phyloP scores from a whole-genome alignment of 1,140 invertebrate genomes.

The Callitettix versicolor region DNA sequence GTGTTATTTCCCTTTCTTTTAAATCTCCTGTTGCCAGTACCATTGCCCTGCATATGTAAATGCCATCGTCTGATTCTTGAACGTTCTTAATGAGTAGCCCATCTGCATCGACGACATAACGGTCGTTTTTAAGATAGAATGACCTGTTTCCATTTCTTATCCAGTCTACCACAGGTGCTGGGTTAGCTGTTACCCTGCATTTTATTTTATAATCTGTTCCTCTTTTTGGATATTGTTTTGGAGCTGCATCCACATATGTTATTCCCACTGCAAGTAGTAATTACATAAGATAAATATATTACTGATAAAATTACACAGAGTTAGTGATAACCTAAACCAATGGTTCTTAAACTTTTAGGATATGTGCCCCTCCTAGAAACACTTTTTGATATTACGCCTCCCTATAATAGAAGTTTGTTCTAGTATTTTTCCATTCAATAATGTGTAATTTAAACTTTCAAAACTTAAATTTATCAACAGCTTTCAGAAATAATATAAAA shows the following conservation, averaged over 20 bases:
- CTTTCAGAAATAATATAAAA: too few relatives aligned
- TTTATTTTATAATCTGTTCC: conserved; percentile 62
- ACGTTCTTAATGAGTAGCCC: conserved; percentile 70
- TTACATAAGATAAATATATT: too few relatives aligned
- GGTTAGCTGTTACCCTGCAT: conserved; percentile 76
- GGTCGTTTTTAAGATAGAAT: conserved; percentile 46
- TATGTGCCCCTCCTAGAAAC: too few relatives aligned
- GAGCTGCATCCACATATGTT: conserved; percentile 73
- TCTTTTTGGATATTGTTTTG: conserved; percentile 69
- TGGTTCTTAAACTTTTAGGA: too few relatives aligned
- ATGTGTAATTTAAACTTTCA: too few relatives aligned
- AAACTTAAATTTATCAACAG: too few relatives aligned
- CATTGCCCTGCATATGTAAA: conserved; percentile 73
- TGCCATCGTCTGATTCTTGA: conserved; percentile 67
- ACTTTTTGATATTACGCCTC: too few relatives aligned
- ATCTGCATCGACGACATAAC: conserved; percentile 62
- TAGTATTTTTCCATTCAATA: too few relatives aligned
- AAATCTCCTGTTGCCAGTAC: conserved; percentile 70
- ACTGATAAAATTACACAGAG: too few relatives aligned
- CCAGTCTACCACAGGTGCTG: conserved; percentile 75
- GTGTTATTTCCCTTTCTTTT: conserved; percentile 56
- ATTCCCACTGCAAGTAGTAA: conserved; percentile 57
- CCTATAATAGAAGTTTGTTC: too few relatives aligned
- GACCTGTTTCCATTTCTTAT: conserved; percentile 55
- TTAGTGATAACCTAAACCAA: too few relatives aligned